Evolutionary conservation across 2,113 vertebrate genomes (phyloP), one percentile per base, ranked within the genome.

Genomic region (Gnathonemus echidnorhynchus): DNA sequence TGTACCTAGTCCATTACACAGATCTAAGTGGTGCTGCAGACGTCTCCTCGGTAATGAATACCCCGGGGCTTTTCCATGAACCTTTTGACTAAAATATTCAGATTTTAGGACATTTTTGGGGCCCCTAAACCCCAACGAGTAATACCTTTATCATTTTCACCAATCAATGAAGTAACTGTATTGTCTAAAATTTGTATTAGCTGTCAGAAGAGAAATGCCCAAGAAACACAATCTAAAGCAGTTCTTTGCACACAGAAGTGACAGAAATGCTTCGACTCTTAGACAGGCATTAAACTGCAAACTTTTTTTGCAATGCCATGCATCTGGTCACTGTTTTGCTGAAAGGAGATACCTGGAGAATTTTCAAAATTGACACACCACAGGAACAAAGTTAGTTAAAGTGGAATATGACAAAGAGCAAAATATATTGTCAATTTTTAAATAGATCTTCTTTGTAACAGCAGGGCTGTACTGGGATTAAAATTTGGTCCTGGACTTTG

Each of bases 41-140:
- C 6, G 8, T 87, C 86, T 87, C 50, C 49, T 27, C 21, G 31
- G 27, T 87, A 53, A 87, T 87, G 86, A 53, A 87, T 87, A 87
- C 27, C 27, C 86, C 27, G 19, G 86, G 86, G 86, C 15, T 52
- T 52, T n/a, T 86, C 45, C 46, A 13, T n/a, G 3, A 52, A 86
- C 10, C 5, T 52, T 52, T 53, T 87, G 13, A 50, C 49, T 87
- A 53, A 87, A 87, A 87, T 56, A 50, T 53, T 35, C 50, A 9
- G 48, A 27, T 15, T 53, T 87, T 31, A 52, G 1, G 35, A 87
- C 24, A 87, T 27, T 50, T 49, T 50, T 2, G 27, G 50, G 5
- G 15, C 3, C 6, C n/a, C 86, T 31, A 53, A 53, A 48, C 31
- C 48, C 49, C n/a, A 21, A 39, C 0, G 13, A 53, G n/a, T 27